Evolutionary conservation across 2,113 vertebrate genomes (phyloP), one percentile per base, ranked within the genome.

Genomic region (Pteropus alecto): DNA sequence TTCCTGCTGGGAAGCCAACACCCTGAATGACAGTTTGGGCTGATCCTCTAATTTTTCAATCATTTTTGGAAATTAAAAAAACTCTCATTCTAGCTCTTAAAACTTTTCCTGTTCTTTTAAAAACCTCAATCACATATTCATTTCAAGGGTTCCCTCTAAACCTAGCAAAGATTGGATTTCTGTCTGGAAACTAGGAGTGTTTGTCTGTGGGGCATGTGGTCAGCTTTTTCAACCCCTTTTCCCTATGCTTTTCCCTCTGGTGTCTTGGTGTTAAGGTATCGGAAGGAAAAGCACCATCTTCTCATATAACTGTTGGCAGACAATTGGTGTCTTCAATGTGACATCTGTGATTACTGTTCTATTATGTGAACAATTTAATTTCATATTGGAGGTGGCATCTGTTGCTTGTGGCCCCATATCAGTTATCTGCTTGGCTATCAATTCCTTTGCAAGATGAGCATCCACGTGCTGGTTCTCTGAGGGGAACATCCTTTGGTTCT

Each of bases 1-100:
- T 84, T 63, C 15, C 30, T 91, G 56, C 65, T 18, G 35, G n/a
- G 79, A 90, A 87, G n/a, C n/a, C 33, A 86, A 81, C 7, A 68
- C 21, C 38, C 33, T 84, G 12, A 21, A 22, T 70, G 77, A 68
- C 22, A 46, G 28, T 58, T 85, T 58, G 38, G 22, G 12, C 63
- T 41, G 15, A 85, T 71, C 78, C n/a, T 26, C 93, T 68, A 88
- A 73, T 48, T 71, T 85, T 94, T 84, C 24, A 77, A 16, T 73
- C 46, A 58, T 13, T 61, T 94, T 85, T 86, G 28, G 65, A 84
- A 94, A 26, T 73, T 30, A 77, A 93, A 51, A 26, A 18, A 35
- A 24, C 51, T 74, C 58, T 91, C 2, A 38, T 41, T 78, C 65
- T 22, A 5, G 9, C 61, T 84, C 82, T 70, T 84, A 63, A 68